phyloP scores from a whole-genome alignment of 1,140 invertebrate genomes.

The Brachionus manjavacas region DNA sequence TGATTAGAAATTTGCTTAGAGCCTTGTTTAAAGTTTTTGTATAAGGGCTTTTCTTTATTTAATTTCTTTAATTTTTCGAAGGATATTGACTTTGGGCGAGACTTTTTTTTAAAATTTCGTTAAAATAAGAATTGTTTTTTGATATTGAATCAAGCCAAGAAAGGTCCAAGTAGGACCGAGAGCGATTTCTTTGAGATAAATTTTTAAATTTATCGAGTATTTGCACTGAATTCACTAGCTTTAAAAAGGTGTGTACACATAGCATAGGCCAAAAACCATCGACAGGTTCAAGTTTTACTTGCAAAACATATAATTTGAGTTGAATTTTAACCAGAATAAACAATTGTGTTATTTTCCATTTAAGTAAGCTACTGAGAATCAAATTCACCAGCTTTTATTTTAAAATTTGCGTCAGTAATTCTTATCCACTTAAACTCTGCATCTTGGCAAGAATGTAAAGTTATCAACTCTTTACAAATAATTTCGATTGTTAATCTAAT shows the following conservation, averaged over 20 bases:
- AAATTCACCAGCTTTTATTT: not conserved
- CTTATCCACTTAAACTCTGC: not conserved
- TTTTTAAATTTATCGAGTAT: too few species aligned
- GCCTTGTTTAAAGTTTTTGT: too few species aligned
- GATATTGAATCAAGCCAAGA: too few species aligned
- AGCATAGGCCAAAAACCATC: not conserved
- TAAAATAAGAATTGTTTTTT: too few species aligned
- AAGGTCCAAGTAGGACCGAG: too few species aligned
- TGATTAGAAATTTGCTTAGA: too few species aligned
- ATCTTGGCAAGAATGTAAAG: not conserved
- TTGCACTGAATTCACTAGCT: not conserved
- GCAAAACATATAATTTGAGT: not conserved
- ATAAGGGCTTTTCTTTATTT: too few species aligned
- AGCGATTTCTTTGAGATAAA: too few species aligned
- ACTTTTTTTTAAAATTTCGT: too few species aligned
- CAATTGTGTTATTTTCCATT: not conserved
- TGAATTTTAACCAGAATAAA: not conserved
- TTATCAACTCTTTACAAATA: not conserved
- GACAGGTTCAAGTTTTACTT: not conserved
- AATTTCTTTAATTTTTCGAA: too few species aligned
- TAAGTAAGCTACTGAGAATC: not conserved
- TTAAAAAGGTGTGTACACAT: not conserved
- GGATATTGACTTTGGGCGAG: too few species aligned
- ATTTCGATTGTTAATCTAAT: not conserved
- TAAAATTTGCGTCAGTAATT: not conserved